Percentiles rank a stretch among this genome's conserved stretches.
Conservation (phyloP, 2,797 vertebrate species). For the Chloroceryle amazona region DNA sequence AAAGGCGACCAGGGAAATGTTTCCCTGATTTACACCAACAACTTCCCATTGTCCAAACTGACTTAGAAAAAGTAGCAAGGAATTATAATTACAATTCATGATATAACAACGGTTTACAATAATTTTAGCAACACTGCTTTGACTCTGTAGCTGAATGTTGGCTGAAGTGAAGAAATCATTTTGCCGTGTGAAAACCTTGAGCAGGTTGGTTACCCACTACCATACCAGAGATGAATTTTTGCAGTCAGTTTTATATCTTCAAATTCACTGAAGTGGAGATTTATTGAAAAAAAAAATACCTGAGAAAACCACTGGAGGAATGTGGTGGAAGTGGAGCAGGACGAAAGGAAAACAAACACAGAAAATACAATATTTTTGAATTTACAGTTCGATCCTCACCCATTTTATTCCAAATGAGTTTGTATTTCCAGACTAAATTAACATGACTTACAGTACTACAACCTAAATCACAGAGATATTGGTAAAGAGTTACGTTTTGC, state of each 20-base stretch:
- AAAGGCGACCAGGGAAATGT: not conserved
- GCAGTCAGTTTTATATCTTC: not conserved
- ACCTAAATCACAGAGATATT: not conserved
- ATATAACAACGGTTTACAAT: not conserved
- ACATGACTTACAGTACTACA: not conserved
- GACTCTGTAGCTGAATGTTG: not conserved
- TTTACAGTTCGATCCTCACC: not conserved
- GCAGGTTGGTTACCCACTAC: not conserved
- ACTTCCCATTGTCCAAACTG: not conserved
- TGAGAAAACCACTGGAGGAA: slow-evolving; percentile 33
- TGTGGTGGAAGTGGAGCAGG: not conserved
- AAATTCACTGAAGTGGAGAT: slow-evolving; percentile 7
- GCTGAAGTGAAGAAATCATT: not conserved
- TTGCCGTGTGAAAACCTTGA: not conserved
- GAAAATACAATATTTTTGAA: not conserved
- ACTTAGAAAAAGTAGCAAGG: not conserved
- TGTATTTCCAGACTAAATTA: not conserved
- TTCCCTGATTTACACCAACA: not conserved
- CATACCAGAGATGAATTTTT: not conserved
- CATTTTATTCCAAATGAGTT: not conserved
- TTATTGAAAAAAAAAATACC: not conserved
- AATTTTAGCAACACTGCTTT: not conserved
- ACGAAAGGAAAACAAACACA: slow-evolving; percentile 16
- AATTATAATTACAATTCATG: not conserved
- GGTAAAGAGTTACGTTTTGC: not conserved